Evolutionary conservation across 2,797 vertebrate genomes (phyloP).

Genomic region (Lutjanus argentimaculatus): DNA sequence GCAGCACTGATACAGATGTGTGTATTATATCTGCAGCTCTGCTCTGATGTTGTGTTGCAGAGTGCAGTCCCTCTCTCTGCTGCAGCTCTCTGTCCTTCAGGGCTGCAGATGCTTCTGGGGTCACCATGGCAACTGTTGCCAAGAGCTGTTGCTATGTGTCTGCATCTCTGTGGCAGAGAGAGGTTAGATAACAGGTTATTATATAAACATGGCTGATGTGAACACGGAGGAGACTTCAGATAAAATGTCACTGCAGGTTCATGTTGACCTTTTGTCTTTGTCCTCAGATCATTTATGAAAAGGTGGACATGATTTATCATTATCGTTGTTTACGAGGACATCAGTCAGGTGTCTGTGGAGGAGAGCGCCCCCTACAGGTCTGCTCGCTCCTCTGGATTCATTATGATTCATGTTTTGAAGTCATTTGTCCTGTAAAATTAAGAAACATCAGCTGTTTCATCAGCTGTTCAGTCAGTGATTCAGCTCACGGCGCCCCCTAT

Average conservation of each 20-base stretch:
- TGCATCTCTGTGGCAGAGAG: conserved; percentile 35
- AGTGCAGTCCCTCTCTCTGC: conserved; percentile 8
- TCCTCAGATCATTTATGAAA: background rate
- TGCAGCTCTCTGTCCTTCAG: conserved; percentile 57
- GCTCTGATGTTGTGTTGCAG: no score
- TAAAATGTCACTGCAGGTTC: background rate
- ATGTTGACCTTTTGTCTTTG: background rate
- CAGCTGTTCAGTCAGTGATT: background rate
- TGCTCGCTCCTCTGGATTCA: background rate
- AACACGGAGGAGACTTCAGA: conserved; percentile 12
- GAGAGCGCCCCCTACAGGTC: conserved; percentile 10
- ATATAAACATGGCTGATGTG: conserved; percentile 52
- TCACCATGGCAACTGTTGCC: conserved; percentile 80
- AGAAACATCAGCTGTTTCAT: background rate
- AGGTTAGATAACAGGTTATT: conserved; percentile 67
- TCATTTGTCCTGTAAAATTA: background rate
- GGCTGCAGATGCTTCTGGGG: conserved; percentile 67
- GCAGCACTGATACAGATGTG: no score
- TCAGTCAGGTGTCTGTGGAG: background rate
- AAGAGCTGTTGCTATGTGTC: conserved; percentile 75
- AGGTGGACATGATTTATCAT: background rate
- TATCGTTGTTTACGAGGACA: background rate
- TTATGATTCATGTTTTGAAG: background rate
- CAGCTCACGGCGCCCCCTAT: background rate
- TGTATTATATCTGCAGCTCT: no score